Evolutionary conservation across 2,797 vertebrate species (phyloP).

Genomic region (Strix occidentalis): DNA sequence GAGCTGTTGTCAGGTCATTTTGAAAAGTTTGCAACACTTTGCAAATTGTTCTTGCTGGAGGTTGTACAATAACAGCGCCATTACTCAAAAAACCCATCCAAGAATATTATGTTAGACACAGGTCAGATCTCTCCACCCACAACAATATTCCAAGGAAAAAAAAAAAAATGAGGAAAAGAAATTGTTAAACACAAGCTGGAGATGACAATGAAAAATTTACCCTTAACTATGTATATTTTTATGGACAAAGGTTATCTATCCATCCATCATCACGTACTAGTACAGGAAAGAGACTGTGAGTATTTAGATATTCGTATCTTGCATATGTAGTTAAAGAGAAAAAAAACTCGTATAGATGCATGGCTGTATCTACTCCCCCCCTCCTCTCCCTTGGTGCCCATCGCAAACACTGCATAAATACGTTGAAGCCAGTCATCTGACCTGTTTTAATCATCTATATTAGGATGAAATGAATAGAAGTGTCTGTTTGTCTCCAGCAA

Average conservation of each 20-base stretch:
- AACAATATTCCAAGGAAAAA: background rate
- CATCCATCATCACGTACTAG: conserved; percentile 31
- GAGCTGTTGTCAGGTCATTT: conserved; percentile 51
- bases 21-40: conserved; percentile 37
- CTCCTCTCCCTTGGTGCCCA: background rate
- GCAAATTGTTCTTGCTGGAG: conserved; percentile 51
- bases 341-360: background rate
- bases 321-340: background rate
- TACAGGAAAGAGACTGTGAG: conserved; percentile 4
- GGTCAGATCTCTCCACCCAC: conserved; percentile 10
- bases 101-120: background rate
- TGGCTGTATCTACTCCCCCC: accelerated
- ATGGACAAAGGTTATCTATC: conserved; percentile 42
- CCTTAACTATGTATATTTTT: conserved; percentile 16
- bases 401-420: background rate
- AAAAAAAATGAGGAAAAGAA: background rate
- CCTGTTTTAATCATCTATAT: background rate
- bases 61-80: conserved; percentile 20
- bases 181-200: background rate
- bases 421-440: background rate
- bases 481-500: background rate
- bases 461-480: background rate
- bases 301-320: conserved; percentile 24
- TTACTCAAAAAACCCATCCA: conserved; percentile 19
- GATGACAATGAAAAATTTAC: conserved; percentile 30